These are phyloP conservation scores for Odobenus rosmarus DNA, from an alignment of 2,113 vertebrate genomes.

Conservation along the genomic window DNA sequence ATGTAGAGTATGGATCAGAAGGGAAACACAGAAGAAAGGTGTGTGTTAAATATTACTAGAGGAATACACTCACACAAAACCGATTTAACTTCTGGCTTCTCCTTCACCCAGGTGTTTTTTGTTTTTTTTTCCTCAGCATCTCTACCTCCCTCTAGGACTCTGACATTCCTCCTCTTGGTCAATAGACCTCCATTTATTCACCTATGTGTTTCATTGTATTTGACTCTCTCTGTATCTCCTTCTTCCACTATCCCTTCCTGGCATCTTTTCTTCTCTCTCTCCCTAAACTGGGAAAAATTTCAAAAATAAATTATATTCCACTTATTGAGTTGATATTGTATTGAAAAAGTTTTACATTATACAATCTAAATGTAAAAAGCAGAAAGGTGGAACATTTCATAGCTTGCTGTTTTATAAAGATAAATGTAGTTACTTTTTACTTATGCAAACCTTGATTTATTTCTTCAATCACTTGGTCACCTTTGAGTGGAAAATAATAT, in stretches of 20 bases:
- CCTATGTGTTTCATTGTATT: neutral
- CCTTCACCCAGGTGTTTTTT: neutral
- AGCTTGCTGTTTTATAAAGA: neutral
- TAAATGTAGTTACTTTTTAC: slow-evolving; percentile 14
- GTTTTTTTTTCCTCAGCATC: neutral
- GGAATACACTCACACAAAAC: neutral
- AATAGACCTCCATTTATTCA: neutral
- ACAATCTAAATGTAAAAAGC: slow-evolving; percentile 11
- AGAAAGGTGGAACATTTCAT: neutral
- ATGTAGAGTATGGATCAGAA: neutral
- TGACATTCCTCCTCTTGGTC: neutral
- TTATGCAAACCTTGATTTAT: neutral
- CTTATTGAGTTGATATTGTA: neutral
- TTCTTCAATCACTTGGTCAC: neutral
- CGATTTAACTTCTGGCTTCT: slow-evolving; percentile 5
- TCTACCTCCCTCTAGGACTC: neutral
- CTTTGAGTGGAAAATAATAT: slow-evolving; percentile 13
- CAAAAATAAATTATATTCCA: slow-evolving; percentile 3
- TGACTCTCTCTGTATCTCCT: neutral
- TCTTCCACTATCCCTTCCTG: neutral
- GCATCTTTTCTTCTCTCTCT: slow-evolving; percentile 26
- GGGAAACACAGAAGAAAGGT: neutral
- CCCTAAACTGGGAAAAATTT: neutral
- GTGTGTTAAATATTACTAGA: neutral
- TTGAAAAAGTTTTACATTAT: neutral